These are phyloP conservation scores for Congeria kusceri DNA, from an alignment of 2,888 invertebrate genomes.

Conservation along the genomic window DNA sequence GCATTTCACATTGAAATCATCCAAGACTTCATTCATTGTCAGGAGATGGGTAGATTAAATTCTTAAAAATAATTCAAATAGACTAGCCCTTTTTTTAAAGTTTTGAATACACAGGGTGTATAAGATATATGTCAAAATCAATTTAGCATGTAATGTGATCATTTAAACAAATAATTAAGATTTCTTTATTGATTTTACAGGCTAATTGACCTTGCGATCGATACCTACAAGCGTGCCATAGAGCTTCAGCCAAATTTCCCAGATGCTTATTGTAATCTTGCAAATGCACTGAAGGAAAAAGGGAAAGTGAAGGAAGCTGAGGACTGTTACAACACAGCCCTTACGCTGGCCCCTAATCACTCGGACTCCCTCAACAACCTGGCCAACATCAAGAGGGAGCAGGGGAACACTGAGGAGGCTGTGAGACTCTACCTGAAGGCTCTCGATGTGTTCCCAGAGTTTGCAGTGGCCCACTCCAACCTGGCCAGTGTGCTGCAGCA, in stretches of 20 bases:
- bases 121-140: too few species aligned
- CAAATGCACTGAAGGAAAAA: conserved; percentile 99
- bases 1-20: too few species aligned
- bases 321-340: conserved; percentile 98
- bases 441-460: conserved; percentile 95
- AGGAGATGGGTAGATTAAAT: too few species aligned
- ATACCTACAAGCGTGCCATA: conserved; percentile 98
- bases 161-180: too few species aligned
- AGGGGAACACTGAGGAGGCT: conserved; percentile 97
- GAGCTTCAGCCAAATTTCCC: conserved; percentile 99
- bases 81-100: too few species aligned
- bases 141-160: too few species aligned
- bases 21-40: too few species aligned
- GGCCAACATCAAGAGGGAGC: conserved; percentile 99
- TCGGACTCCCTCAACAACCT: conserved; percentile 99
- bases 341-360: conserved; percentile 96
- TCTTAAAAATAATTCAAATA: too few species aligned
- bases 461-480: conserved; percentile 99
- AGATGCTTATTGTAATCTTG: conserved; percentile 99
- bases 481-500: conserved; percentile 99
- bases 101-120: too few species aligned
- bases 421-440: conserved; percentile 95
- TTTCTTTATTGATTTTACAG: conserved; percentile 84
- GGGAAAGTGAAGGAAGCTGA: conserved; percentile 97
- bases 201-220: conserved; percentile 98